Evolutionary conservation across 2,888 invertebrate species (phyloP).

Genomic region (Cryptus viduatorius): DNA sequence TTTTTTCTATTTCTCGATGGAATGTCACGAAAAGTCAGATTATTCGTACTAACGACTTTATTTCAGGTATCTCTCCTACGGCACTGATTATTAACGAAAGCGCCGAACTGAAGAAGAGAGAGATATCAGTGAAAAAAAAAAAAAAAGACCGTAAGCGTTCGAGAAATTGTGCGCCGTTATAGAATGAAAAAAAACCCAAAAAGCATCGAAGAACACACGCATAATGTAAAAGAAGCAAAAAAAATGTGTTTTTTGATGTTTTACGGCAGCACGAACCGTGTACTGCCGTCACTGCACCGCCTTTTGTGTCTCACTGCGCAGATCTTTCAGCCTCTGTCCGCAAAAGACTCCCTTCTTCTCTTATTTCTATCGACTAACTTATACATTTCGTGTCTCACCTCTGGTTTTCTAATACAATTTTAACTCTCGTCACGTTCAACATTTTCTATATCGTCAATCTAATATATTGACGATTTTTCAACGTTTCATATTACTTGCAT

Average conservation of each 20-base stretch:
- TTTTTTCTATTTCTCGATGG: conserved; percentile 17
- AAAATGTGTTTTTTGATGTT: conserved; percentile 65
- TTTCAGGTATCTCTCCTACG: conserved; percentile 74
- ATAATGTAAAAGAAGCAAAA: conserved; percentile 60
- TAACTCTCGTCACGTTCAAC: conserved; percentile 22
- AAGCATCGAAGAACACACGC: conserved; percentile 69
- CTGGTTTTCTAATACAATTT: conserved; percentile 17
- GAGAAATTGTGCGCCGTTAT: conserved; percentile 34
- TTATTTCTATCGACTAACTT: conserved; percentile 42
- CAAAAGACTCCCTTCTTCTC: conserved; percentile 54
- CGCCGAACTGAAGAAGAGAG: conserved; percentile 45
- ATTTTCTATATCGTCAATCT: conserved; percentile 12
- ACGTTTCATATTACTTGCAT: conserved; percentile 12
- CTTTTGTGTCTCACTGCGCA: conserved; percentile 72
- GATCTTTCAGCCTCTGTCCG: conserved; percentile 55
- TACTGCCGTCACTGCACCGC: conserved; percentile 81
- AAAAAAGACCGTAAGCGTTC: conserved; percentile 32
- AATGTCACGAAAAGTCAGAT: conserved; percentile 60
- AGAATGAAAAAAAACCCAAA: conserved; percentile 69
- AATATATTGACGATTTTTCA: neutral
- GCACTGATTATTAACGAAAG: conserved; percentile 57
- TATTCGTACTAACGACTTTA: conserved; percentile 77
- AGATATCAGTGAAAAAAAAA: conserved; percentile 33
- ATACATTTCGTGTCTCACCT: conserved; percentile 32
- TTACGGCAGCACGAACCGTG: conserved; percentile 65